phyloP scores from a whole-genome alignment of 2,113 vertebrate species.

The Channa maculata region DNA sequence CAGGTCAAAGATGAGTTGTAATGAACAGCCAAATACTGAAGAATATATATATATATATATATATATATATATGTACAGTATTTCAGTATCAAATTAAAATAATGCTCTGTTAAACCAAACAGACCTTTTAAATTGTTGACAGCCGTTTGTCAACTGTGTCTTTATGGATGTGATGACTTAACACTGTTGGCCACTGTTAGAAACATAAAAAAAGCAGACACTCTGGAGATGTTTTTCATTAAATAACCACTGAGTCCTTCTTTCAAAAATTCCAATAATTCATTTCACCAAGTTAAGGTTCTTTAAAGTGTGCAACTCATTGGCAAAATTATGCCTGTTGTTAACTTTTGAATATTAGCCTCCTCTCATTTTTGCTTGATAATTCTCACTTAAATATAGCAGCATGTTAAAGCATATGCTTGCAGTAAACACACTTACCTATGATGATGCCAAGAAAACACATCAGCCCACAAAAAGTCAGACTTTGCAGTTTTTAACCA shows the following conservation, averaged over 20 bases:
- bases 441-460: not conserved
- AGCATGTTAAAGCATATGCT: conserved; percentile 8
- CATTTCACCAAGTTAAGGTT: no score
- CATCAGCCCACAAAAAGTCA: not conserved
- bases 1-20: not conserved
- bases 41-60: not conserved
- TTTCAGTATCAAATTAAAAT: not conserved
- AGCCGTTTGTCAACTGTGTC: not conserved
- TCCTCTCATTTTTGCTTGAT: not conserved
- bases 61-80: no score
- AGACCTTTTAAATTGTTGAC: not conserved
- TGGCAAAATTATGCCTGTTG: no score
- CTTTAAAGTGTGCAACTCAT: no score
- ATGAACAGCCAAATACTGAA: conserved; percentile 4
- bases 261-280: no score
- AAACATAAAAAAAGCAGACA: no score
- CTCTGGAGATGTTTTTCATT: no score
- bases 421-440: conserved; percentile 9
- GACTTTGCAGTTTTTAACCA: not conserved
- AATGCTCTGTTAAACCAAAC: not conserved
- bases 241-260: no score
- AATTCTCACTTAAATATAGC: conserved; percentile 5
- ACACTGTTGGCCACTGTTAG: no score
- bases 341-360: not conserved
- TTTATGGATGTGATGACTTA: not conserved